Conservation (phyloP, 2,888 invertebrate genomes). For the Mayetiola destructor region DNA sequence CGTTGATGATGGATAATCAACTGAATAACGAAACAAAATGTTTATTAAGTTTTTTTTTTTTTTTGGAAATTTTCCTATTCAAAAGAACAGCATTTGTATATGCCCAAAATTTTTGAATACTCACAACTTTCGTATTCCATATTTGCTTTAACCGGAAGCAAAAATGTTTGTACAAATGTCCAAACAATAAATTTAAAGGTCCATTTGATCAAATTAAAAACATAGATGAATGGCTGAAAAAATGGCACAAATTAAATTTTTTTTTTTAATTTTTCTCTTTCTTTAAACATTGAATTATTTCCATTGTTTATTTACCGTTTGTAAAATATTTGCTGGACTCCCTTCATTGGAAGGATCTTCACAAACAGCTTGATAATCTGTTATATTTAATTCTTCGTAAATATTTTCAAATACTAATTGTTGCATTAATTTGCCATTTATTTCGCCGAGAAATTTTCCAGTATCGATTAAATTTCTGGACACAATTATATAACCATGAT, state of each 20-base stretch:
- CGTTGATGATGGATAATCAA: conserved; percentile 14
- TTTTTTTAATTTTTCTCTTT: no score
- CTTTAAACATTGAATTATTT: no score
- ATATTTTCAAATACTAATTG: conserved; percentile 58
- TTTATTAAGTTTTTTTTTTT: no score
- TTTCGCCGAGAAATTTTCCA: conserved; percentile 76
- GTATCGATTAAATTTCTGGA: conserved; percentile 57
- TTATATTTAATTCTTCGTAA: conserved; percentile 57
- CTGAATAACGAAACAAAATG: conserved; percentile 14
- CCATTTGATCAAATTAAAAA: conserved; percentile 44
- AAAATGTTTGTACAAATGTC: conserved; percentile 38
- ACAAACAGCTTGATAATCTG: conserved; percentile 84
- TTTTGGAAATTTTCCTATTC: background rate
- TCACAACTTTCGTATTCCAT: background rate
- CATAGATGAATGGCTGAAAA: conserved; percentile 43
- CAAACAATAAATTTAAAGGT: conserved; percentile 42
- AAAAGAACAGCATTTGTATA: background rate
- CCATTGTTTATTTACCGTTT: conserved; percentile 40
- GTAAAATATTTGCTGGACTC: conserved; percentile 44
- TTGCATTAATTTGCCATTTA: conserved; percentile 63
- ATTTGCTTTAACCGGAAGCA: conserved; percentile 36
- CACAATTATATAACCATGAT: conserved; percentile 76
- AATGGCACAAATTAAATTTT: background rate
- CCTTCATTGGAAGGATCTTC: conserved; percentile 50
- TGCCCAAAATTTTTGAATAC: background rate